phyloP scores from a whole-genome alignment of 2,888 invertebrate genomes.

The Idaea dimidiata region DNA sequence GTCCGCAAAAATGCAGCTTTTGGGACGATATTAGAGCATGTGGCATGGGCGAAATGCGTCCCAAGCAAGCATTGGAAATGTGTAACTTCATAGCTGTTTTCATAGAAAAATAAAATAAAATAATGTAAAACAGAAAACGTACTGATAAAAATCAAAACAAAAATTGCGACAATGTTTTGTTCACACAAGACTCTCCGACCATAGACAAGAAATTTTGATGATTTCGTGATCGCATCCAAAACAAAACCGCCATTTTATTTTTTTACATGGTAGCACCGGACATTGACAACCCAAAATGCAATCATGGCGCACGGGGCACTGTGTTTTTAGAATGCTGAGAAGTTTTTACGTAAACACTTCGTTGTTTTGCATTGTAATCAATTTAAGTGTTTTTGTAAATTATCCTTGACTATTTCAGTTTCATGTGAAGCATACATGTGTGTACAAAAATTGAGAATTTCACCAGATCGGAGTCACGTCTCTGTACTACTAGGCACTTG shows the following conservation, averaged over 20 bases:
- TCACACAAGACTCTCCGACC: background rate
- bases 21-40: too few relatives aligned
- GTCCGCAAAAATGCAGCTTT: too few relatives aligned
- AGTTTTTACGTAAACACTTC: constrained; percentile 82
- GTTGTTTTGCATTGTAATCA: constrained; percentile 70
- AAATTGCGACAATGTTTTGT: background rate
- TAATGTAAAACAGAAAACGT: too few relatives aligned
- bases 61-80: too few relatives aligned
- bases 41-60: too few relatives aligned
- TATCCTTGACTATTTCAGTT: constrained; percentile 61
- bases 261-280: constrained; percentile 64
- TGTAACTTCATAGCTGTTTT: too few relatives aligned
- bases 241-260: constrained; percentile 68
- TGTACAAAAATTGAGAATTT: constrained; percentile 67
- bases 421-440: constrained; percentile 75
- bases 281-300: constrained; percentile 82
- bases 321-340: constrained; percentile 81
- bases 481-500: constrained; percentile 79
- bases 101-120: too few relatives aligned
- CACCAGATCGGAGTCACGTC: constrained; percentile 74
- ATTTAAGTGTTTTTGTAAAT: constrained; percentile 71
- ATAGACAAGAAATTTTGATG: constrained; percentile 13
- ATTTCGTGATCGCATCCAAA: constrained; percentile 52
- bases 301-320: constrained; percentile 81
- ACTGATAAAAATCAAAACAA: too few relatives aligned